Base-by-base conservation (phyloP, 2,113 vertebrate genomes). In the Oncorhynchus nerka region DNA sequence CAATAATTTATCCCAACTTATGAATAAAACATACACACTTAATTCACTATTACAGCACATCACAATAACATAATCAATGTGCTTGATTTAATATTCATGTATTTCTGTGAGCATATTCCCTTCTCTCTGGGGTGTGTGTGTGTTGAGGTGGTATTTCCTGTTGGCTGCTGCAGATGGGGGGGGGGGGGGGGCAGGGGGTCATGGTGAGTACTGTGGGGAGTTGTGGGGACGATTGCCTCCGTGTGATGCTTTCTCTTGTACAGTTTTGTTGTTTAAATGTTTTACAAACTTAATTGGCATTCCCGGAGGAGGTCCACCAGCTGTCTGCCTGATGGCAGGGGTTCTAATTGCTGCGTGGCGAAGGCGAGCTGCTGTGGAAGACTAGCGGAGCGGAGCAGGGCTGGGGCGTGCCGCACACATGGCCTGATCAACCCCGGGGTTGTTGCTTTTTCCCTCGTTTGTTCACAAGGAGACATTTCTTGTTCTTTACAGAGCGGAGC, bases 231-330 rank as follows among this genome's bases (percentile, higher is more conserved):
- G 85, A 81, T 80, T 59, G 88, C 83, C 89, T 84, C 86, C 49
- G 71, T 85, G 90, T 80, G 87, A 86, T 89, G 84, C 83, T 85
- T 84, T 85, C 86, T 87, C 92, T 93, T 93, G 91, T 94, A 92
- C 92, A 93, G 92, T 94, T 94, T 93, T 94, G 93, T 94, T 93
- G 91, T 92, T 88, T 93, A 94, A 94, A 94, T 94, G 92, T 94
- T 94, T 94, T 93, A 92, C 93, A 92, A 92, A 94, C 91, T 93
- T 94, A 94, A 94, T 94, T 94, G 93, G 92, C 93, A 89, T 93
- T 86, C 93, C 91, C 90, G 1, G 74, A 91, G 90, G 93, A 87
- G 86, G 84, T 83, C 87, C 77, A 90, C 90, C 93, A 94, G 93
- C 92, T 94, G 93, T 91, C 92, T 88, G 93, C 90, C 93, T 91